Evolutionary conservation across 1,140 invertebrate genomes (phyloP).

Genomic region (Coptotermes formosanus): DNA sequence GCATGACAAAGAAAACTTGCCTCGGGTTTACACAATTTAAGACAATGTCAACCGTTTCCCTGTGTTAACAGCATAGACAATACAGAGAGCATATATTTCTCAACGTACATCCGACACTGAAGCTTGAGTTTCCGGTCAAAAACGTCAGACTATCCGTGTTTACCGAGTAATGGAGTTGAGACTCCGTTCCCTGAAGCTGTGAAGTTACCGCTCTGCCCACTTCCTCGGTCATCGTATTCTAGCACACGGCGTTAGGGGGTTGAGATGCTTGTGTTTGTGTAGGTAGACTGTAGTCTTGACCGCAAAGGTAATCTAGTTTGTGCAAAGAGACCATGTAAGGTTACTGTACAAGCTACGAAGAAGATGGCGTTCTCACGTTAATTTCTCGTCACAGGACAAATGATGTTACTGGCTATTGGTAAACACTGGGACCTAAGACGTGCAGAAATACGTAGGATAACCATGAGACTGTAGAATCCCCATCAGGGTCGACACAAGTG

Average conservation of each 20-base stretch:
- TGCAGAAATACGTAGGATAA: not conserved
- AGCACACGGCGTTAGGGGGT: not conserved
- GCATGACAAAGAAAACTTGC: not conserved
- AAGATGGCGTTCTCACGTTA: not conserved
- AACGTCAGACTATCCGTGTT: constrained; percentile 14
- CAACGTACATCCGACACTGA: not conserved
- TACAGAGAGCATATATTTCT: not conserved
- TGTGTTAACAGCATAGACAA: not conserved
- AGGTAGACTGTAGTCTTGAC: not conserved
- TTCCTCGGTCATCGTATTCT: not conserved
- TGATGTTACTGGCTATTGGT: not conserved
- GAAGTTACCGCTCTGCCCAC: not conserved
- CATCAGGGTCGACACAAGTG: not conserved
- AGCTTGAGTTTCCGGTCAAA: not conserved
- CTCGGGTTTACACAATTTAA: not conserved
- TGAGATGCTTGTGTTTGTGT: not conserved
- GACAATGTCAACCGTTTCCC: not conserved
- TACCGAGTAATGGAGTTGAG: not conserved
- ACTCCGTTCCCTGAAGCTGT: not conserved
- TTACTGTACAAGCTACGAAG: not conserved
- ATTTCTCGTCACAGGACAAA: constrained; percentile 7
- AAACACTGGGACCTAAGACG: not conserved
- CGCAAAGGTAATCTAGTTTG: constrained; percentile 18
- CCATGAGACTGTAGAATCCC: not conserved
- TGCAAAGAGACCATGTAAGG: constrained; percentile 14